These are phyloP conservation scores for Dermolepida albohirtum DNA, from an alignment of 2,888 invertebrate genomes.

Conservation along the genomic window DNA sequence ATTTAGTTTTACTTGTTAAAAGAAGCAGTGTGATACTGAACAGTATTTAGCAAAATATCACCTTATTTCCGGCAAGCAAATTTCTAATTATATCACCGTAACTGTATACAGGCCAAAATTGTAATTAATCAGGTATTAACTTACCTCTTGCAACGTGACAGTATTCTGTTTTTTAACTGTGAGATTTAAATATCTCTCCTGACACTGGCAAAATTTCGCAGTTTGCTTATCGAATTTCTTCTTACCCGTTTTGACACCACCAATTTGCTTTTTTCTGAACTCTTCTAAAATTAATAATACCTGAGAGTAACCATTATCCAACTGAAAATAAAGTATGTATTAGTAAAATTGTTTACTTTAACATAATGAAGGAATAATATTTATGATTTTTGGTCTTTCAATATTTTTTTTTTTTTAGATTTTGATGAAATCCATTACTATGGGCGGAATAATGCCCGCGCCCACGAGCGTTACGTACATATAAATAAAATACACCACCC, in stretches of 20 bases:
- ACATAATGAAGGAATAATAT: neutral
- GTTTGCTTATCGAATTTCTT: constrained; percentile 99
- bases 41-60: no score
- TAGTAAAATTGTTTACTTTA: neutral
- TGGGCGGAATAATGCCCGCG: constrained; percentile 8
- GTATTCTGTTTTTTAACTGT: constrained; percentile 92
- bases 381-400: no score
- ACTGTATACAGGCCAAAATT: no score
- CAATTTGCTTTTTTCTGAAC: constrained; percentile 95
- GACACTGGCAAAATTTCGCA: constrained; percentile 95
- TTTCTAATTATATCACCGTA: no score
- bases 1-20: no score
- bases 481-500: constrained; percentile 15
- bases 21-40: no score
- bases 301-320: constrained; percentile 91
- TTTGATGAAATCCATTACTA: neutral
- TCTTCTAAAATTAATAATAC: constrained; percentile 93
- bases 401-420: no score
- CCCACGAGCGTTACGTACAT: neutral
- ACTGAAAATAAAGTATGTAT: constrained; percentile 69
- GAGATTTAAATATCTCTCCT: constrained; percentile 93
- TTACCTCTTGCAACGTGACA: constrained; percentile 87
- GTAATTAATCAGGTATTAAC: constrained; percentile 46
- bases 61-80: no score
- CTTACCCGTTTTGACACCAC: constrained; percentile 94